A percentile compares a stretch with the other conserved stretches of the same genome.
These are phyloP conservation scores for Apis florea DNA, from an alignment of 1,140 invertebrate genomes.

Conservation along the genomic window DNA sequence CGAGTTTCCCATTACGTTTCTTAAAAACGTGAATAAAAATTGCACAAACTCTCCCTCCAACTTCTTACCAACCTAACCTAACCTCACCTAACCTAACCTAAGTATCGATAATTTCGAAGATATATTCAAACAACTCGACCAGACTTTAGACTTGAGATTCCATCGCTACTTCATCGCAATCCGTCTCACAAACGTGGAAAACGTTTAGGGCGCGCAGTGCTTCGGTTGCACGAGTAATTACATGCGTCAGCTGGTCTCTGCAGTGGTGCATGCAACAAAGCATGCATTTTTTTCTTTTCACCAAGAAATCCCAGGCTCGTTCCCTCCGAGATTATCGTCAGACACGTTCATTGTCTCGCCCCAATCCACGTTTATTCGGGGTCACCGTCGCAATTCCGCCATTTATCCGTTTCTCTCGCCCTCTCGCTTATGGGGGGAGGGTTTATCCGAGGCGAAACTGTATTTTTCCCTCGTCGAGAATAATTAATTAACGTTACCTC, in stretches of 20 bases:
- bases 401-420: slow-evolving; percentile 11
- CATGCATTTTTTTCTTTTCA: slow-evolving; percentile 10
- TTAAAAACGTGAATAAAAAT: no score
- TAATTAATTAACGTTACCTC: slow-evolving; percentile 33
- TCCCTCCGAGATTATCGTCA: slow-evolving; percentile 42
- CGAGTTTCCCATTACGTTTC: no score
- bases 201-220: not conserved
- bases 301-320: slow-evolving; percentile 31
- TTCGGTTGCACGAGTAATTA: slow-evolving; percentile 35
- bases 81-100: no score
- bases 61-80: no score
- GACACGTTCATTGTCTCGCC: slow-evolving; percentile 34
- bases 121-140: no score
- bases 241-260: slow-evolving; percentile 24
- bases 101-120: no score
- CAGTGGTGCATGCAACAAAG: slow-evolving; percentile 8
- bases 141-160: no score
- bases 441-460: not conserved
- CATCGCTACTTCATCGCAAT: not conserved
- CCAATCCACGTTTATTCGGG: slow-evolving; percentile 28
- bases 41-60: no score
- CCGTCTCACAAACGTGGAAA: not conserved
- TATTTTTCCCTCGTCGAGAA: slow-evolving; percentile 7
- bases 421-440: not conserved
- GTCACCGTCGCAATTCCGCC: slow-evolving; percentile 12